Evolutionary conservation across 2,113 vertebrate species (phyloP), one percentile per base, ranked within the genome.

Genomic region (Centrocercus urophasianus): DNA sequence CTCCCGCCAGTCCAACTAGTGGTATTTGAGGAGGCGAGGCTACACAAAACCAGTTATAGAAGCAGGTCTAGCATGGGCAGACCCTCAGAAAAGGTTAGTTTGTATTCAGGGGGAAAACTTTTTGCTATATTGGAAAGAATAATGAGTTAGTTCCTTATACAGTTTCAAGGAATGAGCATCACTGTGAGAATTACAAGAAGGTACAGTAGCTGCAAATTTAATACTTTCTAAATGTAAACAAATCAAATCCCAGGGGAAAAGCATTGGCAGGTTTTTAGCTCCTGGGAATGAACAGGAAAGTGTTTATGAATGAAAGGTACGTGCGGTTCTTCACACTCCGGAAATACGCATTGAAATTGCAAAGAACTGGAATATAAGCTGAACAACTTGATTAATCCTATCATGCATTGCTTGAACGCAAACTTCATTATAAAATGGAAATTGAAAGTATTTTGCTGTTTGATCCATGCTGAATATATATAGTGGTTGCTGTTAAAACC

Each of bases 331-430:
- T 93, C 74, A 65, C 57, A 59, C 16, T 78, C 42, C 32, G 22
- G 27, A 93, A 82, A 78, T 28, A 66, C 4, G 10, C 38, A 30
- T 63, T 73, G 64, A 60, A 93, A 76, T 93, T 86, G 34, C 24
- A 38, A 56, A 89, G 24, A 82, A 75, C 16, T 40, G 45, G 50
- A 42, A 43, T 79, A 70, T 34, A 82, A 72, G 32, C 24, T 54
- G 52, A 84, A 81, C 42, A 63, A 47, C 65, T 90, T 87, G 28
- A 70, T 93, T 72, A 94, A 79, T 90, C 71, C 59, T 87, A 38
- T 45, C 5, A 24, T 28, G 18, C 65, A 24, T 48, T 89, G 8
- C 30, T 73, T 79, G 30, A 89, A 76, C 32, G 36, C 27, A 66
- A 79, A 34, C 11, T 89, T 87, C 40, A 84, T 90, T 84, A 54